Evolutionary conservation across 2,113 vertebrate genomes (phyloP).

Genomic region (Heptranchias perlo): DNA sequence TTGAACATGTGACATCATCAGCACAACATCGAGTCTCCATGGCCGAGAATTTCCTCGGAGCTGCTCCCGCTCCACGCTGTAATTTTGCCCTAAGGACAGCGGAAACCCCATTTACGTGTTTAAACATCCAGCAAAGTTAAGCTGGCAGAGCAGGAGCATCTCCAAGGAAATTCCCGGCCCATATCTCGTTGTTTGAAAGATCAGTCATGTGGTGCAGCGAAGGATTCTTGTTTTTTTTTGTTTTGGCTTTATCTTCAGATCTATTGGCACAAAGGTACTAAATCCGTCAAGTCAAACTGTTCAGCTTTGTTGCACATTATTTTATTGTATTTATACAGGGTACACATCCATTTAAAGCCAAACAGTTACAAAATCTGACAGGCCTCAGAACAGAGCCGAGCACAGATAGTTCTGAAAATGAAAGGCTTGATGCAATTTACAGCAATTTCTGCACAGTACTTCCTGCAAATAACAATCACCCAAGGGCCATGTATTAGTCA

Average conservation of each 20-base stretch:
- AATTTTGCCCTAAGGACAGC: not conserved
- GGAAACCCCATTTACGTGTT: not conserved
- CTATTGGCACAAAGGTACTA: not conserved
- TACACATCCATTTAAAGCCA: not conserved
- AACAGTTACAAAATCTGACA: not conserved
- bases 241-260: not conserved
- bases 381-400: not conserved
- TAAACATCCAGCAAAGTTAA: not conserved
- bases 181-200: not conserved
- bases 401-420: constrained; percentile 27
- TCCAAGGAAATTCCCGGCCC: not conserved
- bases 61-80: not conserved
- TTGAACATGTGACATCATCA: not conserved
- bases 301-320: not conserved
- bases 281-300: not conserved
- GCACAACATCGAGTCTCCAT: not conserved
- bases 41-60: not conserved
- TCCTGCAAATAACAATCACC: not conserved
- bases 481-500: not conserved
- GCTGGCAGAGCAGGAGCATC: not conserved
- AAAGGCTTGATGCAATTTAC: constrained; percentile 32
- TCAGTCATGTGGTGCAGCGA: not conserved
- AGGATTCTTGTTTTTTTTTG: not conserved
- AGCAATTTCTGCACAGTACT: constrained; percentile 6
- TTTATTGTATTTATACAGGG: not conserved